Conservation (phyloP, 2,113 vertebrate species). For the Ailuropoda melanoleuca region DNA sequence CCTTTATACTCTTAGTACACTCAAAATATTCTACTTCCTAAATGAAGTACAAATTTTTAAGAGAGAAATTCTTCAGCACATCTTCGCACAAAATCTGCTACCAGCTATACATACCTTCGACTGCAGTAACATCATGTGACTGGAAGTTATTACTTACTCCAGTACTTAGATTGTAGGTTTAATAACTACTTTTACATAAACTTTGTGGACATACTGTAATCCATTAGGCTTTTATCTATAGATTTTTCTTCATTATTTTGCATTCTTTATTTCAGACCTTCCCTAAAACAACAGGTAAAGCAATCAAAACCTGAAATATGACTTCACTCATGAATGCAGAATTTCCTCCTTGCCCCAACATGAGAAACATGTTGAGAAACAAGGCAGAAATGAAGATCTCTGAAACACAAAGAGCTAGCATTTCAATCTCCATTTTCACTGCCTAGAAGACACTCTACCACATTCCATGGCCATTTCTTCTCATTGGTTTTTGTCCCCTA, state of each 20-base stretch:
- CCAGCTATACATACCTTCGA: not conserved
- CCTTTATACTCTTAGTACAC: not conserved
- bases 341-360: not conserved
- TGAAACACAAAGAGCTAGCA: not conserved
- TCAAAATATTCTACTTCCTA: conserved; percentile 4
- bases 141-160: not conserved
- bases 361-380: not conserved
- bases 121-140: not conserved
- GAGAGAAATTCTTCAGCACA: not conserved
- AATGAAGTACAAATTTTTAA: conserved; percentile 19
- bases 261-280: not conserved
- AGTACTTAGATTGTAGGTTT: not conserved
- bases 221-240: not conserved
- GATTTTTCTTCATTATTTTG: conserved; percentile 7
- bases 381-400: not conserved
- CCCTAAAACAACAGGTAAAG: conserved; percentile 5
- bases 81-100: not conserved
- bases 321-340: not conserved
- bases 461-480: not conserved
- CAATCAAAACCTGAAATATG: not conserved
- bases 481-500: not conserved
- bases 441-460: not conserved
- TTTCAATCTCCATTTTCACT: not conserved
- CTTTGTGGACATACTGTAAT: not conserved
- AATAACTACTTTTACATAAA: not conserved